Evolutionary conservation across 1,140 invertebrate species (phyloP).

Genomic region (Drosophila pseudoananassae): DNA sequence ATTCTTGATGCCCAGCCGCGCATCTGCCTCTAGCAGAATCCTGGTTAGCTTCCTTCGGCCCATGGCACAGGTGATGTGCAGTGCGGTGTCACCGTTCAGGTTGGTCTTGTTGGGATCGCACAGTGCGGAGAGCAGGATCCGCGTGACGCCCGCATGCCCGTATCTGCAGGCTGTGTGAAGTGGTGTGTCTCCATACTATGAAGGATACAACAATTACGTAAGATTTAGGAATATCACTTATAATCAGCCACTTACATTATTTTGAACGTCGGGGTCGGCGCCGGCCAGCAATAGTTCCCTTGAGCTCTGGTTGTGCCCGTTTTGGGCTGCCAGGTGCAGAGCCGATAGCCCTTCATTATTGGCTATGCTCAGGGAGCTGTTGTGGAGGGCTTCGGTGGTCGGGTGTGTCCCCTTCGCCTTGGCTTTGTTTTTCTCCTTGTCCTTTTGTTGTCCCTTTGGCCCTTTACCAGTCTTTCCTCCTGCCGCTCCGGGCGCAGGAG

Average conservation of each 20-base stretch:
- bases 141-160: slow-evolving; percentile 97
- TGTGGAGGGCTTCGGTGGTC: slow-evolving; percentile 86
- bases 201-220: not conserved
- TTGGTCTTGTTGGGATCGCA: slow-evolving; percentile 95
- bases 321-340: slow-evolving; percentile 97
- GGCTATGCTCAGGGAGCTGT: slow-evolving; percentile 89
- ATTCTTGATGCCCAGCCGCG: slow-evolving; percentile 91
- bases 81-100: slow-evolving; percentile 97
- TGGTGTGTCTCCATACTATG: slow-evolving; percentile 96
- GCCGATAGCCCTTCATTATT: slow-evolving; percentile 96
- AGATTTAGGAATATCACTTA: not conserved
- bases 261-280: slow-evolving; percentile 94
- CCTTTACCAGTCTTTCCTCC: slow-evolving; percentile 11
- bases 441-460: slow-evolving; percentile 35
- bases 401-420: slow-evolving; percentile 48
- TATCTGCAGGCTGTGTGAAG: slow-evolving; percentile 97
- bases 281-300: slow-evolving; percentile 94
- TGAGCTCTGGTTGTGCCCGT: slow-evolving; percentile 98
- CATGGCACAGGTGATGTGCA: slow-evolving; percentile 97
- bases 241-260: slow-evolving; percentile 89
- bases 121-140: slow-evolving; percentile 96
- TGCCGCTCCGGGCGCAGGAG: not conserved
- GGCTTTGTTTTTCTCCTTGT: slow-evolving; percentile 40
- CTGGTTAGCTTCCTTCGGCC: slow-evolving; percentile 95
- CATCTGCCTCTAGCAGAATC: slow-evolving; percentile 94